A percentile compares a stretch with the other conserved stretches of the same genome.
Evolutionary conservation across 2,888 invertebrate species (phyloP).

Genomic region (Pyrrhosoma nymphula): DNA sequence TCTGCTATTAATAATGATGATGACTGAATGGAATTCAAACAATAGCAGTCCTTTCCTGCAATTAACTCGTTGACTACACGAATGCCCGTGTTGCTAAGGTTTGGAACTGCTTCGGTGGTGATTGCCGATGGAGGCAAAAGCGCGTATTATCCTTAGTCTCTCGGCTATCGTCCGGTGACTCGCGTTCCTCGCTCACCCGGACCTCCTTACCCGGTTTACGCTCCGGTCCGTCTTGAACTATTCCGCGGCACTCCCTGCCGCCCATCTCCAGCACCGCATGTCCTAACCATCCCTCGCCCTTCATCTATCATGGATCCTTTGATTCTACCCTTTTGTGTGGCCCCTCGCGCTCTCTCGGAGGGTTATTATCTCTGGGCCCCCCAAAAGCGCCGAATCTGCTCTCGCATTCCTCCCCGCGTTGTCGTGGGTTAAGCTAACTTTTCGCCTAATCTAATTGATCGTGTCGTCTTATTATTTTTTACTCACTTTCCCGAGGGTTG

Average conservation of each 20-base stretch:
- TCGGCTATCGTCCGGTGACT: too few relatives aligned
- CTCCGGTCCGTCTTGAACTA: neutral
- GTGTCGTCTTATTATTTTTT: neutral
- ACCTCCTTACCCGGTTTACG: neutral
- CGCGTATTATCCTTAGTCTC: too few relatives aligned
- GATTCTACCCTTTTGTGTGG: neutral
- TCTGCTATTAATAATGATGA: too few relatives aligned
- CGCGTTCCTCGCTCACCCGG: neutral
- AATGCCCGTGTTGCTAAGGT: too few relatives aligned
- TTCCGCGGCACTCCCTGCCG: neutral
- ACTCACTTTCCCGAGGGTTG: neutral
- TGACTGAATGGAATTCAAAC: too few relatives aligned
- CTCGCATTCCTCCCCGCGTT: neutral
- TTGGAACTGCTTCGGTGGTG: too few relatives aligned
- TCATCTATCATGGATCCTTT: neutral
- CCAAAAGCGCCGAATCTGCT: neutral
- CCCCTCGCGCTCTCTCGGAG: neutral
- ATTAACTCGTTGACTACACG: too few relatives aligned
- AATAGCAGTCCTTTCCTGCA: too few relatives aligned
- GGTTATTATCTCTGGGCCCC: neutral
- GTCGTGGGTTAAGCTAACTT: neutral
- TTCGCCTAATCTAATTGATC: neutral
- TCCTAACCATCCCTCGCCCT: neutral
- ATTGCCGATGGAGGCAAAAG: too few relatives aligned
- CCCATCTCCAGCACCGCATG: neutral